Percentiles rank a stretch among this genome's conserved stretches.
Evolutionary conservation across 2,113 vertebrate species (phyloP).

Genomic region (Phrynosoma blainvillii): DNA sequence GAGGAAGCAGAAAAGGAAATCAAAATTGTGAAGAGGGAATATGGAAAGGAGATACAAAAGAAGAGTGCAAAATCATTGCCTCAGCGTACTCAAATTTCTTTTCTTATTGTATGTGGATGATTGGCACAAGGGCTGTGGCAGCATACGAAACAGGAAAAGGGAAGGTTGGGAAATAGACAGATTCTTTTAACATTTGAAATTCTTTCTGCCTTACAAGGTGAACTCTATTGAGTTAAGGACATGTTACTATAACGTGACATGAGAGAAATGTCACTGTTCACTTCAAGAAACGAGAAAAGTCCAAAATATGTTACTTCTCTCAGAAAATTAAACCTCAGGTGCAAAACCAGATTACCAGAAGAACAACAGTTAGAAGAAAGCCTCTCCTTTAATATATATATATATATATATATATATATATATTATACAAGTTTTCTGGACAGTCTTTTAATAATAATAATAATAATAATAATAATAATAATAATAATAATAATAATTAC

Average conservation of each 20-base stretch:
- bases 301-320: conserved; percentile 8
- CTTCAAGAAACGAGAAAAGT: neutral
- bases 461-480: too few species aligned
- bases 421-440: too few species aligned
- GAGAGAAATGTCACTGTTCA: neutral
- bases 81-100: conserved; percentile 18
- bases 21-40: conserved; percentile 23
- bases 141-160: conserved; percentile 13
- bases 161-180: neutral
- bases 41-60: conserved; percentile 37
- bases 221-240: neutral
- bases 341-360: neutral
- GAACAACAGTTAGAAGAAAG: neutral
- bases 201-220: neutral
- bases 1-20: conserved; percentile 54
- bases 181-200: conserved; percentile 13
- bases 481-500: too few species aligned
- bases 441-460: neutral
- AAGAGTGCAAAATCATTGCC: conserved; percentile 13
- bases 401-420: too few species aligned
- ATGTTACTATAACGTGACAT: conserved; percentile 8
- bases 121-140: conserved; percentile 1
- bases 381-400: neutral
- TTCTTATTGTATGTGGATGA: neutral
- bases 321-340: neutral